Conservation (phyloP, 35 echinoderm and acorn worm species). For the Heliocidaris erythrogramma region DNA sequence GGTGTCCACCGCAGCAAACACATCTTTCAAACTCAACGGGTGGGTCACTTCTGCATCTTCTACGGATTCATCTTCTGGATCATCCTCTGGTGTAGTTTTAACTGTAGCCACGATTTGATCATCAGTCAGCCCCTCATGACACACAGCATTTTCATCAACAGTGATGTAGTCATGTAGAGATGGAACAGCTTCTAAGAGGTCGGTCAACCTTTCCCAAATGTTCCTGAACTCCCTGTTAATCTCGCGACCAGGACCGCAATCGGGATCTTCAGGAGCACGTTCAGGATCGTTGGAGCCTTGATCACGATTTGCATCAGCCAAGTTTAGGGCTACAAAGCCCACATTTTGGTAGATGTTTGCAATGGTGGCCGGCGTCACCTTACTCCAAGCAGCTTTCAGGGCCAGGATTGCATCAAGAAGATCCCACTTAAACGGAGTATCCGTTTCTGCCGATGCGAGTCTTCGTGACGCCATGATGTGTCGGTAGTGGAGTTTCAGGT, state of each 20-base stretch:
- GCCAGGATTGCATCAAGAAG: conserved; percentile 51
- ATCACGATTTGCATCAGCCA: too few relatives aligned
- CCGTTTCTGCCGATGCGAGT: not conserved
- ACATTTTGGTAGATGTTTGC: conserved; percentile 38
- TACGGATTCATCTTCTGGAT: too few relatives aligned
- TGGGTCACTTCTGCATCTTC: too few relatives aligned
- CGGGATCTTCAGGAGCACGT: not conserved
- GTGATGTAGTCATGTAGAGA: not conserved
- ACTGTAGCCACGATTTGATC: too few relatives aligned
- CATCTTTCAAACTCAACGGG: too few relatives aligned
- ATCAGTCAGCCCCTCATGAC: too few relatives aligned
- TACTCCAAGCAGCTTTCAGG: conserved; percentile 43
- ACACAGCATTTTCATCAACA: not conserved
- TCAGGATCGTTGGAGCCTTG: not conserved
- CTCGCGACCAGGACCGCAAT: not conserved
- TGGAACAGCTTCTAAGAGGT: not conserved
- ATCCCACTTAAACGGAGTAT: conserved; percentile 44
- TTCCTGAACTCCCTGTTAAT: conserved; percentile 12
- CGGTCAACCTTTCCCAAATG: conserved; percentile 36
- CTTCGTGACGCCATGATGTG: conserved; percentile 29
- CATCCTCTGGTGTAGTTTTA: too few relatives aligned
- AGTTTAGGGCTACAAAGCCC: conserved; percentile 1
- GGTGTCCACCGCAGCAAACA: too few relatives aligned
- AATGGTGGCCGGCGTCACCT: conserved; percentile 41
- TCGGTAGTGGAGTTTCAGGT: conserved; percentile 48